Percentiles rank a stretch among this genome's conserved stretches.
phyloP scores from a whole-genome alignment of 1,140 invertebrate genomes.

The Gonioctena quinquepunctata region DNA sequence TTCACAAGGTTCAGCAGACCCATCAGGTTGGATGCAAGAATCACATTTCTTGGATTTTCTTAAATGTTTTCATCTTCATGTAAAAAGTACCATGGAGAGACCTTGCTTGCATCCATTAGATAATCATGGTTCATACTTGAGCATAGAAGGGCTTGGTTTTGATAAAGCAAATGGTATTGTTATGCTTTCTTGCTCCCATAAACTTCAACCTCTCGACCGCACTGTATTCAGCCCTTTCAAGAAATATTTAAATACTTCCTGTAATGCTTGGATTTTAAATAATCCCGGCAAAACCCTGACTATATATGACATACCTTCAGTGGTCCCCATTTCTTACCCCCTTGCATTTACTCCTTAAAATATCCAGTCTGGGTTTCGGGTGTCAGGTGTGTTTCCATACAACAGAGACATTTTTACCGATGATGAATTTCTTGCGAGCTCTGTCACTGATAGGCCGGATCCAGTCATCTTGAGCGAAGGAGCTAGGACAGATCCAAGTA shows the following conservation, averaged over 20 bases:
- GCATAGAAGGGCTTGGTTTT: not conserved
- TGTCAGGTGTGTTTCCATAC: not conserved
- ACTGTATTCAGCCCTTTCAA: not conserved
- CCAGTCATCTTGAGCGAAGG: too few species aligned
- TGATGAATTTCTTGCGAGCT: not conserved
- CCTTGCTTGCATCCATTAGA: too few species aligned
- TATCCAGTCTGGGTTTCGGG: not conserved
- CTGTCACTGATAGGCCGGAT: not conserved
- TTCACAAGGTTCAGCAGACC: too few species aligned
- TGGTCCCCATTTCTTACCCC: not conserved
- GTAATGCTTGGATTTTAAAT: not conserved
- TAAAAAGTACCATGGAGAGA: too few species aligned
- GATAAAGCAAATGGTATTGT: not conserved
- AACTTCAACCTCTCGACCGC: not conserved
- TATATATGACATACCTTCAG: not conserved
- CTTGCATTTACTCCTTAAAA: not conserved
- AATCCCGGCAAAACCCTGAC: not conserved
- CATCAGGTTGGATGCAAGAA: too few species aligned
- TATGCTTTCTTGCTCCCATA: not conserved
- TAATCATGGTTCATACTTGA: not conserved
- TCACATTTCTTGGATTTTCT: too few species aligned
- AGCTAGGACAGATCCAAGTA: too few species aligned
- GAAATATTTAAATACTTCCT: not conserved
- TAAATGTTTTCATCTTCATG: too few species aligned
- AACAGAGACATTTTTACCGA: not conserved